Evolutionary conservation across 1,140 invertebrate genomes (phyloP), one percentile per base, ranked within the genome.

Genomic region (Drosophila gunungcola): DNA sequence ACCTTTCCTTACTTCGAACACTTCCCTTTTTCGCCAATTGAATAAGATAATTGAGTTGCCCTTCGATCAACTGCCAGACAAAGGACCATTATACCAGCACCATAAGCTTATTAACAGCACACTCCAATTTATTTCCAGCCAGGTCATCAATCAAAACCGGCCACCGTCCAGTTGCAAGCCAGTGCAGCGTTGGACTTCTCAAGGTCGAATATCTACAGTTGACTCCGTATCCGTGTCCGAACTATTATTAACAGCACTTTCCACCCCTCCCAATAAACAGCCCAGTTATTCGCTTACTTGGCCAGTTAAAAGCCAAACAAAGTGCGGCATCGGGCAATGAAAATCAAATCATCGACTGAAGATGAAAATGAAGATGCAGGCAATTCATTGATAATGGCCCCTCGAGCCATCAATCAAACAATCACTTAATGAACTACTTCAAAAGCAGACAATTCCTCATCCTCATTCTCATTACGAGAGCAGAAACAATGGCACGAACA

Each of bases 351-450:
- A 72, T 70, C 81, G 68, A 49, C 43, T 48, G 38, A 41, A 43
- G 39, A 45, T 70, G 48, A 32, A 32, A 7, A 32, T 32, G 29
- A 32, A 41, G 58, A 67, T 51, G 45, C 58, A 32, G 63, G 38
- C 45, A 49, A 48, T 34, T 67, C 36, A 42, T 32, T 32, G 29
- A 54, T 48, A 9, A 52, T 34, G 27, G 42, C 48, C 49, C 56
- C 54, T 61, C 21, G 27, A 29, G 41, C 60, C 75, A 82, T 88
- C 83, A 88, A 88, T 88, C 83, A 88, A 77, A 63, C 78, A 86
- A 86, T 86, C 82, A 81, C 83, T 86, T 88, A 86, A 86, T 86
- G 85, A 86, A 79, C 84, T 73, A 77, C 83, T 86, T 83, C 75
- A 78, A 79, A 57, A 64, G 72, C 56, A 72, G 60, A 78, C 67